Evolutionary conservation across 2,888 invertebrate genomes (phyloP).

Genomic region (Ametastegia equiseti): DNA sequence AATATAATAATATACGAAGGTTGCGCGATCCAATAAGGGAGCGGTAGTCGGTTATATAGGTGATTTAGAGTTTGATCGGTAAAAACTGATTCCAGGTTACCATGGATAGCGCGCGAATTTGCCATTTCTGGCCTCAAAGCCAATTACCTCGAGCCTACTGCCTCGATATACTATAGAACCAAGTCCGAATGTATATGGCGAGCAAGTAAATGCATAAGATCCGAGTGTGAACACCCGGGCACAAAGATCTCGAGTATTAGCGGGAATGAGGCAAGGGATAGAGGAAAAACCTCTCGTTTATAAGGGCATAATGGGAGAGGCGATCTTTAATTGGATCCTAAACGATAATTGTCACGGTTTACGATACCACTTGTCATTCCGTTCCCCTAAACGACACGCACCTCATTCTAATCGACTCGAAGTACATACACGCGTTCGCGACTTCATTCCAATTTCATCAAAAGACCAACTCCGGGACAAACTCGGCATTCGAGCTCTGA

Average conservation of each 20-base stretch:
- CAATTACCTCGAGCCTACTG: constrained; percentile 24
- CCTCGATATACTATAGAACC: background rate
- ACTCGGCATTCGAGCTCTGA: too few species aligned
- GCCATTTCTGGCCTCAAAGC: constrained; percentile 41
- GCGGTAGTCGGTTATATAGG: background rate
- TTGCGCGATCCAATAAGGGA: constrained; percentile 1
- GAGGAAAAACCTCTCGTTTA: constrained; percentile 11
- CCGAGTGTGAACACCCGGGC: constrained; percentile 18
- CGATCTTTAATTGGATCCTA: constrained; percentile 41
- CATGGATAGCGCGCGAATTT: constrained; percentile 26
- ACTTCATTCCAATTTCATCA: background rate
- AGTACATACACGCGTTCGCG: too few species aligned
- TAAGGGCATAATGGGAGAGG: constrained; percentile 40
- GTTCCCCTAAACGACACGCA: constrained; percentile 3
- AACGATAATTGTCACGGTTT: constrained; percentile 42
- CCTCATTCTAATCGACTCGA: background rate
- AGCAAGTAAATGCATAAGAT: constrained; percentile 22
- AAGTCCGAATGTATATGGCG: constrained; percentile 21
- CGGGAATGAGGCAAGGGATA: background rate
- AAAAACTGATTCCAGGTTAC: constrained; percentile 41
- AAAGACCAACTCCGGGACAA: background rate
- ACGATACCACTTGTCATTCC: constrained; percentile 33
- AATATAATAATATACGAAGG: constrained; percentile 29
- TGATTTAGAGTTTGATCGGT: constrained; percentile 32
- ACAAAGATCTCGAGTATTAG: background rate